These are phyloP conservation scores for Polymixis flavicincta DNA, from an alignment of 2,888 invertebrate genomes.

Conservation along the genomic window DNA sequence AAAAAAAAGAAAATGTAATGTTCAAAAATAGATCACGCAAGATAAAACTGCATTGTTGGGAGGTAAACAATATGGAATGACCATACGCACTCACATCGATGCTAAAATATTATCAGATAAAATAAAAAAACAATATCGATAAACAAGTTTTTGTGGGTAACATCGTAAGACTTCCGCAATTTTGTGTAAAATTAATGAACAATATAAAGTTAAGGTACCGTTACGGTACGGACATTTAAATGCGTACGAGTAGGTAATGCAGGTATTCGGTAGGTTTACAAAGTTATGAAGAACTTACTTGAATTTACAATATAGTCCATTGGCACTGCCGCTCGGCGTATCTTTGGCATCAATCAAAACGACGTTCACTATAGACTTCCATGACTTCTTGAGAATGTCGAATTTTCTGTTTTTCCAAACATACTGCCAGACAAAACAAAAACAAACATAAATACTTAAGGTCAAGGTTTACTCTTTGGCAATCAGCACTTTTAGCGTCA, in stretches of 20 bases:
- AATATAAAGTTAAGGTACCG: not conserved
- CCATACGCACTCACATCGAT: too few species aligned
- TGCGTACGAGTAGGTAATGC: too few species aligned
- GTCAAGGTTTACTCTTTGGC: too few species aligned
- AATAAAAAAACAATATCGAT: not conserved
- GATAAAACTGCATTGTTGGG: not conserved
- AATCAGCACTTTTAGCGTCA: not conserved
- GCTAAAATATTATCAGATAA: not conserved
- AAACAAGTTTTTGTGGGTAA: slow-evolving; percentile 11
- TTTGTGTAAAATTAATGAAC: slow-evolving; percentile 1
- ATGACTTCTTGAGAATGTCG: slow-evolving; percentile 84
- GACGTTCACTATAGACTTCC: slow-evolving; percentile 85
- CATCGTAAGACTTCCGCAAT: not conserved
- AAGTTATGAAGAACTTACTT: slow-evolving; percentile 76
- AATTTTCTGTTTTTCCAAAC: slow-evolving; percentile 85
- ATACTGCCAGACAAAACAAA: slow-evolving; percentile 76
- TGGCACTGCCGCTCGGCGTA: slow-evolving; percentile 78
- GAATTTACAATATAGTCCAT: slow-evolving; percentile 86
- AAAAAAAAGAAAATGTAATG: too few species aligned
- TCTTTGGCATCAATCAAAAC: slow-evolving; percentile 86
- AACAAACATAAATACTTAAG: slow-evolving; percentile 14
- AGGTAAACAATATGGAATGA: not conserved
- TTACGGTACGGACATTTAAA: not conserved
- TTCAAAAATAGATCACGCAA: not conserved
- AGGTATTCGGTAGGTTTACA: too few species aligned